Evolutionary conservation across 2,797 vertebrate species (phyloP).

Genomic region (Sardinella longiceps): DNA sequence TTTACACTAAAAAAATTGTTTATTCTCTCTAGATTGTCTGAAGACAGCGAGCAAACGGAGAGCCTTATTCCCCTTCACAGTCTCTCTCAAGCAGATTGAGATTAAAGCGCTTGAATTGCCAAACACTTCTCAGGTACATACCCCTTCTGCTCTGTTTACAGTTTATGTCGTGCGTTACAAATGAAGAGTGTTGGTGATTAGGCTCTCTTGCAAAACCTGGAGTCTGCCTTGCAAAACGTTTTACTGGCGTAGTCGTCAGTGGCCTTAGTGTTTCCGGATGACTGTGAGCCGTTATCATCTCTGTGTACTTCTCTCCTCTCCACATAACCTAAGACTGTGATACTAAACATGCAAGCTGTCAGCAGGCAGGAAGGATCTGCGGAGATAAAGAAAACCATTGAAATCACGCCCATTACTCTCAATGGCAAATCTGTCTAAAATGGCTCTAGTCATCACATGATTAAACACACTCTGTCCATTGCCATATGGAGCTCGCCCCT

Average conservation of each 20-base stretch:
- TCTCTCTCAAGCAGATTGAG: conserved; percentile 70
- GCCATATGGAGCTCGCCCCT: background rate
- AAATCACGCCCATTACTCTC: background rate
- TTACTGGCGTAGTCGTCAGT: background rate
- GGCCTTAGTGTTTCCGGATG: background rate
- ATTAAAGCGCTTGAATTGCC: background rate
- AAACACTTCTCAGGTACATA: conserved; percentile 5
- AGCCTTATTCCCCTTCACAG: conserved; percentile 91
- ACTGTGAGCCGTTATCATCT: background rate
- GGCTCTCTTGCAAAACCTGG: background rate
- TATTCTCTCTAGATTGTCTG: conserved; percentile 75
- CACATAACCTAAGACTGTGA: background rate
- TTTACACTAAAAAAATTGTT: too few species aligned
- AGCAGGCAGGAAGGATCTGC: background rate
- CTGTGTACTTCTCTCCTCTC: background rate
- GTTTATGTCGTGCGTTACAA: background rate
- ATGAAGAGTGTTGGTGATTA: background rate
- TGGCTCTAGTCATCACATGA: background rate
- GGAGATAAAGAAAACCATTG: background rate
- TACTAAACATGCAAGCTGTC: background rate
- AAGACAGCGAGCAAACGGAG: conserved; percentile 91
- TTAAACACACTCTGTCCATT: background rate
- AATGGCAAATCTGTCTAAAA: background rate
- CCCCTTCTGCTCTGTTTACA: background rate
- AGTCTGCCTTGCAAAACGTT: background rate